Evolutionary conservation across 2,888 invertebrate genomes (phyloP).

Genomic region (Pandemis heparana): DNA sequence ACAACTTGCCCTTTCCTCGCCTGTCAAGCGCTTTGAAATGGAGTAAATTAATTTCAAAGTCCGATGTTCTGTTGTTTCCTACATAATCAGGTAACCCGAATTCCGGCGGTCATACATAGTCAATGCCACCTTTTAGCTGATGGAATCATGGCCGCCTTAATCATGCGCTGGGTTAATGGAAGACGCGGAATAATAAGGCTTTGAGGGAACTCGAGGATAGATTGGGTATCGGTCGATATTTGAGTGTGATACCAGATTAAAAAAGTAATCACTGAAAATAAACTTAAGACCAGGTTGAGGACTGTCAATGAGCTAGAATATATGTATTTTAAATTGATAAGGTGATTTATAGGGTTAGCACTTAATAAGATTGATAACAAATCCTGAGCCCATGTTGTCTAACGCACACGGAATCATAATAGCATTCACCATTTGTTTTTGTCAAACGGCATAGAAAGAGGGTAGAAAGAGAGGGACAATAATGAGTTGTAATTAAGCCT

Average conservation of each 20-base stretch:
- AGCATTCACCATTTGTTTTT: too few species aligned
- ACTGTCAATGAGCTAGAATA: too few species aligned
- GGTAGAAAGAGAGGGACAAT: not conserved
- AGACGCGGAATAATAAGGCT: slow-evolving; percentile 3
- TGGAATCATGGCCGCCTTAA: slow-evolving; percentile 59
- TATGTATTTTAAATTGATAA: too few species aligned
- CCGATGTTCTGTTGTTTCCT: slow-evolving; percentile 20
- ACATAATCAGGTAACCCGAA: slow-evolving; percentile 16
- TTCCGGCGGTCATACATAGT: slow-evolving; percentile 70
- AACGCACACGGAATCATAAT: too few species aligned
- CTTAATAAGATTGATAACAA: too few species aligned
- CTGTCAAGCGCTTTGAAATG: slow-evolving; percentile 14
- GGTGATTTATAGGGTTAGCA: too few species aligned
- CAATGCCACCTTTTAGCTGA: slow-evolving; percentile 61
- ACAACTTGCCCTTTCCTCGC: not conserved
- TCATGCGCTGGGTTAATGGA: slow-evolving; percentile 32
- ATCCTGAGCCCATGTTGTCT: too few species aligned
- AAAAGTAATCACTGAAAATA: too few species aligned
- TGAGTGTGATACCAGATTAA: too few species aligned
- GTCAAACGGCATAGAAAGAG: too few species aligned
- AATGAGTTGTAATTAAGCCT: not conserved
- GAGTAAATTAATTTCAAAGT: slow-evolving; percentile 28
- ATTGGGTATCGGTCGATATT: not conserved
- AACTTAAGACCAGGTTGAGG: too few species aligned
- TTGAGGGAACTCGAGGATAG: not conserved